A percentile compares a stretch with the other conserved stretches of the same genome.
Conservation (phyloP, 2,113 vertebrate species). For the Hippocampus guttulatus region DNA sequence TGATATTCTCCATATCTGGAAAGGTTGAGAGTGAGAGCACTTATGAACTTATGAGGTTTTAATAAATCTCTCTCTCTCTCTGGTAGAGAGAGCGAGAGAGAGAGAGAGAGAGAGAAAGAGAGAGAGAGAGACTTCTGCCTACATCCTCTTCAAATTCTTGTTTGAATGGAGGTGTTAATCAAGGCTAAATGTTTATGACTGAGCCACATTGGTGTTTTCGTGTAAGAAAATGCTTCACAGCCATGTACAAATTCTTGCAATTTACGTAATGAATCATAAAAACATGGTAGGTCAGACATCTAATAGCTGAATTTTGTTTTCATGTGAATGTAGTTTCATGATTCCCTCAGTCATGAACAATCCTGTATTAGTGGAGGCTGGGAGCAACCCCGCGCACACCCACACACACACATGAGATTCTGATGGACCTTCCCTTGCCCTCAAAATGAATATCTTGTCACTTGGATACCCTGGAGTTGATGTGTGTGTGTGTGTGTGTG, state of each 20-base stretch:
- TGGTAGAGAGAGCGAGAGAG: no score
- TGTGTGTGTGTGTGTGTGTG: constrained; percentile 15
- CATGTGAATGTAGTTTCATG: neutral
- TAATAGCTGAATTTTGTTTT: neutral
- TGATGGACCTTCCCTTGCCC: constrained; percentile 13
- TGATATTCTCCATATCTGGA: constrained; percentile 28
- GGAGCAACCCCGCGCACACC: no score
- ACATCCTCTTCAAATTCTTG: constrained; percentile 25
- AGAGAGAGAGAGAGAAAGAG: neutral
- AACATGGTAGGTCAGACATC: neutral
- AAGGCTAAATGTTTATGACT: constrained; percentile 8
- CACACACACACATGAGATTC: no score
- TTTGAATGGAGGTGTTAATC: constrained; percentile 10
- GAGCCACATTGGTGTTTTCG: neutral
- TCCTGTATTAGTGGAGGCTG: neutral
- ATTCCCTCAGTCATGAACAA: neutral
- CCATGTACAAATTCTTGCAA: neutral
- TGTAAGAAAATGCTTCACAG: neutral
- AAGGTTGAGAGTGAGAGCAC: constrained; percentile 24
- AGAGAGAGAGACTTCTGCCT: neutral
- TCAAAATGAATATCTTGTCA: constrained; percentile 42
- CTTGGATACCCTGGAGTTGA: constrained; percentile 26
- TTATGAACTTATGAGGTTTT: no score
- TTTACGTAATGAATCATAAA: constrained; percentile 7
- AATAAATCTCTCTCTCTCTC: no score